phyloP scores from a whole-genome alignment of 2,797 vertebrate genomes.

The Hephaestus fuliginosus region DNA sequence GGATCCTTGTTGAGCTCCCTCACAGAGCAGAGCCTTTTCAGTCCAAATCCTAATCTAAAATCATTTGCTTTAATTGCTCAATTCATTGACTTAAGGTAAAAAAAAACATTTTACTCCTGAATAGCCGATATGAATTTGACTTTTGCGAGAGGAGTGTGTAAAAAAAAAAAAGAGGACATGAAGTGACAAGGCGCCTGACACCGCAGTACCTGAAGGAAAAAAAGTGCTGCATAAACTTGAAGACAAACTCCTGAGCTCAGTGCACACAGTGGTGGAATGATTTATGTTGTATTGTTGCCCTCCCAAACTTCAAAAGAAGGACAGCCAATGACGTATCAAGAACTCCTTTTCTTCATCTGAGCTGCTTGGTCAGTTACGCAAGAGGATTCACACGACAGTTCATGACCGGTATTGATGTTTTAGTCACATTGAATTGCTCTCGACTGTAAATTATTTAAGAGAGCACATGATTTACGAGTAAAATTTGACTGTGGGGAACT shows the following conservation, averaged over 20 bases:
- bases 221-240: not conserved
- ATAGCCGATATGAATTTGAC: constrained; percentile 27
- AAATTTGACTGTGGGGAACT: constrained; percentile 63
- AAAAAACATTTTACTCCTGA: constrained; percentile 11
- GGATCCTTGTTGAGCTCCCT: constrained; percentile 22
- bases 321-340: constrained; percentile 33
- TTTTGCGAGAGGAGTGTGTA: not conserved
- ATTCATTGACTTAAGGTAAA: constrained; percentile 13
- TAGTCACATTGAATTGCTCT: constrained; percentile 60
- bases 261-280: constrained; percentile 20
- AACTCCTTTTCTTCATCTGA: constrained; percentile 27
- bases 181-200: not conserved
- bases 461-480: constrained; percentile 69
- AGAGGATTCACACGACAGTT: constrained; percentile 46
- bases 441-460: constrained; percentile 75
- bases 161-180: not conserved
- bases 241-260: not conserved
- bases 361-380: constrained; percentile 42
- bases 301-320: constrained; percentile 53
- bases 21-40: not conserved
- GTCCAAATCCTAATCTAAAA: constrained; percentile 19
- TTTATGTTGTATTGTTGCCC: constrained; percentile 38
- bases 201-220: not conserved
- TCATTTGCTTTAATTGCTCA: not conserved
- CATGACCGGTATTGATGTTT: constrained; percentile 64